Evolutionary conservation across 1,140 invertebrate genomes (phyloP), one percentile per base, ranked within the genome.

Genomic region (Drosophila melanica): DNA sequence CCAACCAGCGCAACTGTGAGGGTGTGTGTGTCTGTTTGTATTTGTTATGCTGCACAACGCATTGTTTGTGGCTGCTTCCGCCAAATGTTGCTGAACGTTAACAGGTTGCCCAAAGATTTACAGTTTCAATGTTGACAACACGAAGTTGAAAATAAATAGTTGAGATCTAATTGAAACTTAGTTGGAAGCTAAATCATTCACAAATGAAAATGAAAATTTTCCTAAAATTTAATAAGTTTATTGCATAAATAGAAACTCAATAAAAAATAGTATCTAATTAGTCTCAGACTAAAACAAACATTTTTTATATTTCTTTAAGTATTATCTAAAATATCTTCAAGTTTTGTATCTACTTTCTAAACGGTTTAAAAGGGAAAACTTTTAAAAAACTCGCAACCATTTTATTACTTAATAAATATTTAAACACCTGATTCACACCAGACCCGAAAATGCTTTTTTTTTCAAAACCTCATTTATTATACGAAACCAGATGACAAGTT

Each of bases 381-480:
- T 7, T 27, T 35, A 35, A 35, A 2, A 35, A 10, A 35, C 10
- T 35, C 9, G 10, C 10, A 35, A 35, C 8, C 10, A 9, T 35
- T 35, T 41, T 41, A 14, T 45, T 8, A 10, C 3, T 18, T 45
- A 45, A 16, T 35, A n/a, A 18, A 18, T n/a, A 37, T 47, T 60
- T 11, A 47, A 1, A 18, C 58, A 60, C 44, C 58, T 47, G 16
- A 18, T 60, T 14, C 11, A 30, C 20, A 4, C n/a, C 33, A 35
- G 51, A 63, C 12, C 20, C 2, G 18, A 47, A 6, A 47, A 47
- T 20, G 58, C 59, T 37, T 20, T 67, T 37, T 20, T 20, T 64
- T 79, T 79, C 33, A 35, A 54, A 60, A 44, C 35, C 42, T 82
- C 84, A 86, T 86, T 86, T 87, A 87, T 86, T 79, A 87, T 76